Conservation (phyloP, 2,113 vertebrate species). For the Morone chrysops region DNA sequence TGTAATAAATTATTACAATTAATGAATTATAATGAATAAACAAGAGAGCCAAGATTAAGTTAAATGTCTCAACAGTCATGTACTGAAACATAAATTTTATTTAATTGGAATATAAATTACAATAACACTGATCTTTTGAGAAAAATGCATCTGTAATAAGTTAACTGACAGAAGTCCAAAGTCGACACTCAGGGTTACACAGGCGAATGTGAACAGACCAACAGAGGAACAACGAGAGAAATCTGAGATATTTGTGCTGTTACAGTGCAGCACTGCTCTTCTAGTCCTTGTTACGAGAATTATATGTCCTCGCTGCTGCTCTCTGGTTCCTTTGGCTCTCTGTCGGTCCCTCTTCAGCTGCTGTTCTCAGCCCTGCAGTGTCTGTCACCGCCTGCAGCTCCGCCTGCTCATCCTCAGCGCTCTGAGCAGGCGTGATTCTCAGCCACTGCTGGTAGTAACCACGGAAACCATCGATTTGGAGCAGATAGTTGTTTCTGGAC, state of each 20-base stretch:
- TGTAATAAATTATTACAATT: not conserved
- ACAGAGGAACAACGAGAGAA: not conserved
- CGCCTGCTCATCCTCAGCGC: constrained; percentile 60
- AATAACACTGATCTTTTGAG: not conserved
- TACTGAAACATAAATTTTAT: not conserved
- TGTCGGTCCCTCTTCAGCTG: constrained; percentile 33
- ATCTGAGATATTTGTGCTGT: not conserved
- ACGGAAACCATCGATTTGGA: constrained; percentile 94
- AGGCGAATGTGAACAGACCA: not conserved
- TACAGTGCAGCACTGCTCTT: not conserved
- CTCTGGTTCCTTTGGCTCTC: constrained; percentile 50
- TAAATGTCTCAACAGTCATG: not conserved
- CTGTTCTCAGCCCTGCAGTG: not conserved
- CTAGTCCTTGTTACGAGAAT: constrained; percentile 25
- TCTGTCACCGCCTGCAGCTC: constrained; percentile 5
- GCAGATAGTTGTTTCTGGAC: constrained; percentile 90
- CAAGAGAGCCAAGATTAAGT: not conserved
- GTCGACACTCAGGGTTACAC: not conserved
- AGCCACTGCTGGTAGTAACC: constrained; percentile 95
- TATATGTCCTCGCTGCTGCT: constrained; percentile 51
- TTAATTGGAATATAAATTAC: constrained; percentile 17
- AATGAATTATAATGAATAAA: not conserved
- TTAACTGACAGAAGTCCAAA: not conserved
- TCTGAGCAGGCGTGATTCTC: constrained; percentile 87
- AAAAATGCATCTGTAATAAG: not conserved